Evolutionary conservation across 2,888 invertebrate species (phyloP).

Genomic region (Aphodius granarius): DNA sequence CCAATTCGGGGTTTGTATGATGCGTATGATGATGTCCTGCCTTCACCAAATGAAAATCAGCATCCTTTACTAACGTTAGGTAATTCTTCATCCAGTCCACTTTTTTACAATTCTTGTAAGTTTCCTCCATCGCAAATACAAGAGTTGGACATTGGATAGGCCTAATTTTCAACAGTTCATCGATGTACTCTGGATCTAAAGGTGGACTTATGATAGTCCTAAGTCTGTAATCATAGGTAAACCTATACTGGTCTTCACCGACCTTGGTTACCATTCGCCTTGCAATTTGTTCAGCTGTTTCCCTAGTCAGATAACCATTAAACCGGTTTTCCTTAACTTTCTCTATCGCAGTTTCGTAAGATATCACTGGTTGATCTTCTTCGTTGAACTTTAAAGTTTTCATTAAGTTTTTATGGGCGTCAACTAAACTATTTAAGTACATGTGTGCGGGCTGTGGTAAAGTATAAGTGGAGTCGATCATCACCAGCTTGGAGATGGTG

Average conservation of each 20-base stretch:
- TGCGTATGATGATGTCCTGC: conserved; percentile 20
- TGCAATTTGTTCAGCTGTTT: conserved; percentile 15
- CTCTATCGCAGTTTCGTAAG: conserved; percentile 10
- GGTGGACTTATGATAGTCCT: conserved; percentile 10
- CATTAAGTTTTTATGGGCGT: conserved; percentile 48
- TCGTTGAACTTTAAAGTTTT: conserved; percentile 31
- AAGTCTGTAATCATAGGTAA: conserved; percentile 11
- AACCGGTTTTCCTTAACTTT: conserved; percentile 13
- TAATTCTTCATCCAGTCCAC: background rate
- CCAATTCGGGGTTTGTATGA: conserved; percentile 18
- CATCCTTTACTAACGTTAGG: conserved; percentile 5
- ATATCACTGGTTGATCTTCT: conserved; percentile 2
- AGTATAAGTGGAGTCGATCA: conserved; percentile 47
- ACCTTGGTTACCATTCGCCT: conserved; percentile 16
- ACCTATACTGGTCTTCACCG: conserved; percentile 13
- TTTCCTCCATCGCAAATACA: background rate
- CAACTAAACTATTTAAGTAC: conserved; percentile 39
- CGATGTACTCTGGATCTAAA: conserved; percentile 9
- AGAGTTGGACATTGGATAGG: conserved; percentile 15
- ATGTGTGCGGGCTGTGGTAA: conserved; percentile 24
- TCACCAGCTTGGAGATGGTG: conserved; percentile 45
- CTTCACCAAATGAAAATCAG: conserved; percentile 1
- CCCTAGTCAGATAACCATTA: conserved; percentile 5
- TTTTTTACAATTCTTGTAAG: background rate
- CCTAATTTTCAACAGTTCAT: conserved; percentile 7